These are phyloP conservation scores for Cataglyphis albicans DNA, from an alignment of 2,888 invertebrate species.

Conservation along the genomic window DNA sequence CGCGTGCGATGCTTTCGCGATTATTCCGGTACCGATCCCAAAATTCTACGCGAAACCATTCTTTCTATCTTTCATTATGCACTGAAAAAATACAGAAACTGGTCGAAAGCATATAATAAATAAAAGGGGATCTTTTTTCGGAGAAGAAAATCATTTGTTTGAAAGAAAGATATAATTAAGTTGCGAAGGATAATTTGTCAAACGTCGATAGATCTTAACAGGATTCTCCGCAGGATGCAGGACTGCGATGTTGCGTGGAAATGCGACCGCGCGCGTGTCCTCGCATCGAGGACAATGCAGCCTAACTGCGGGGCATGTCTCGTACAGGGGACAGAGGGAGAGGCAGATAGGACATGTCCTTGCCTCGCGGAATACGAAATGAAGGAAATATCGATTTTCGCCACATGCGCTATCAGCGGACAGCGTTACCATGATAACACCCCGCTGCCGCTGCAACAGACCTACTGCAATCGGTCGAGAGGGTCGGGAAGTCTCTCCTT, in stretches of 20 bases:
- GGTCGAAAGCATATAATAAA: background rate
- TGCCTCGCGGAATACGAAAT: slow-evolving; percentile 79
- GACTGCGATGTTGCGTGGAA: background rate
- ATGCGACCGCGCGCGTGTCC: slow-evolving; percentile 22
- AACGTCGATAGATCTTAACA: background rate
- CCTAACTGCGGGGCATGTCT: slow-evolving; percentile 30
- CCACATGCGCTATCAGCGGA: slow-evolving; percentile 80
- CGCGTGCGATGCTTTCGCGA: background rate
- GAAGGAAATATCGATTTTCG: slow-evolving; percentile 82
- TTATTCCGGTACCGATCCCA: background rate
- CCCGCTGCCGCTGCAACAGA: slow-evolving; percentile 60
- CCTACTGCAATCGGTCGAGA: slow-evolving; percentile 54
- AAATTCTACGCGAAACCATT: background rate
- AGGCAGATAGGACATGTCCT: slow-evolving; percentile 75
- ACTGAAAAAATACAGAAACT: background rate
- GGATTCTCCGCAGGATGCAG: background rate
- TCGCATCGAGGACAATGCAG: slow-evolving; percentile 1
- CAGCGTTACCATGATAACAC: slow-evolving; percentile 85
- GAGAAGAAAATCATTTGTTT: background rate
- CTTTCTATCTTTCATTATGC: too few relatives aligned
- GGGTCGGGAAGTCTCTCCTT: slow-evolving; percentile 41
- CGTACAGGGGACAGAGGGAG: background rate
- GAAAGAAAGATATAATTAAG: background rate
- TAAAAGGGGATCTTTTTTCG: background rate
- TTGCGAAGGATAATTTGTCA: too few relatives aligned